Evolutionary conservation across 2,113 vertebrate genomes (phyloP).

Genomic region (Poeciliopsis prolifica): DNA sequence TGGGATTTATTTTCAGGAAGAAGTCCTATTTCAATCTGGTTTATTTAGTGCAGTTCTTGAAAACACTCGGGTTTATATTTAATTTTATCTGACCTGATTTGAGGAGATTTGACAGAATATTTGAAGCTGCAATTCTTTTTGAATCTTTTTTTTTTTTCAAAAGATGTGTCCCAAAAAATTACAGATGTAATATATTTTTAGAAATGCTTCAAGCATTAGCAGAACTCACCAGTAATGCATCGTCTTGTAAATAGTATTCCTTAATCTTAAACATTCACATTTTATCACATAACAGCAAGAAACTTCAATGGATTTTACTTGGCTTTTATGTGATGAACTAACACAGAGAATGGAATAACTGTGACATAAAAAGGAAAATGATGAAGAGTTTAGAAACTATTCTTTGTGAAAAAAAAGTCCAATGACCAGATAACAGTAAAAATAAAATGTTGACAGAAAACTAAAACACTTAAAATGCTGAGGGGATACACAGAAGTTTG

Average conservation of each 20-base stretch:
- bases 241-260: neutral
- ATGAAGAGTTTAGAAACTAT: neutral
- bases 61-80: slow-evolving; percentile 10
- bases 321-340: neutral
- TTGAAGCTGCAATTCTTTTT: slow-evolving; percentile 5
- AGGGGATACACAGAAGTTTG: neutral
- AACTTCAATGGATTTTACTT: neutral
- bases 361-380: neutral
- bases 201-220: neutral
- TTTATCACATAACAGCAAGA: neutral
- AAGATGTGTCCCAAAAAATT: too few relatives aligned
- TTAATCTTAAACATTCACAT: neutral
- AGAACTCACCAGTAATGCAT: neutral
- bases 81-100: neutral
- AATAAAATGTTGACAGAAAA: neutral
- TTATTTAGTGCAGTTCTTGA: neutral
- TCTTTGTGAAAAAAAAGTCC: neutral
- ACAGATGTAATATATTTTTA: too few relatives aligned
- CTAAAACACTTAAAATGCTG: neutral
- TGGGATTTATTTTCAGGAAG: neutral
- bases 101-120: neutral
- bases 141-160: too few relatives aligned
- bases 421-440: neutral
- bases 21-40: neutral
- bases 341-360: neutral